Percentiles rank a stretch among this genome's conserved stretches.
These are phyloP conservation scores for Bergia sp. DNA, from an alignment of 92 coral and sea anemone genomes.

Conservation along the genomic window DNA sequence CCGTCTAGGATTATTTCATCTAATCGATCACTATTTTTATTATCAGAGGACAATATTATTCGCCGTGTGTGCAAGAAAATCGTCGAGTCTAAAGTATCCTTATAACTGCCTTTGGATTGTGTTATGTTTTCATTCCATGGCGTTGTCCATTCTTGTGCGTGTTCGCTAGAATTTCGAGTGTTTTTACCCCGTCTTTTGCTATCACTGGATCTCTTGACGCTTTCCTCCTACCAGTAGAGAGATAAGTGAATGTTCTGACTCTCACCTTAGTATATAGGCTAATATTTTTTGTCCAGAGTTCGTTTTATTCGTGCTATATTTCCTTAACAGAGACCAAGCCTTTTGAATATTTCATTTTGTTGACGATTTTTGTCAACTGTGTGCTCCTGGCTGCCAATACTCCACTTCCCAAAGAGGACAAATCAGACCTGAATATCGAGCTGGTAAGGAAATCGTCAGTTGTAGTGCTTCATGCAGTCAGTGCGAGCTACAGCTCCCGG, in stretches of 20 bases:
- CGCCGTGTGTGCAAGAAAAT: slow-evolving; percentile 62
- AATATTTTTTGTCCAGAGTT: slow-evolving; percentile 38
- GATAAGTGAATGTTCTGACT: slow-evolving; percentile 10
- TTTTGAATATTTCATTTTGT: slow-evolving; percentile 93
- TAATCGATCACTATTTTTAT: slow-evolving; percentile 80
- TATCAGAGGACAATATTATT: slow-evolving; percentile 82
- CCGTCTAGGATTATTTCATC: slow-evolving; percentile 59
- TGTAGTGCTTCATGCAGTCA: neutral
- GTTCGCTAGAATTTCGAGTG: slow-evolving; percentile 35
- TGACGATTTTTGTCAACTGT: slow-evolving; percentile 99
- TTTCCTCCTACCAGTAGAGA: neutral
- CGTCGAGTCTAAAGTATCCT: slow-evolving; percentile 47
- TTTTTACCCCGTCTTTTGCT: slow-evolving; percentile 25
- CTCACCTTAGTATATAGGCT: neutral
- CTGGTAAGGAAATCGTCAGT: slow-evolving; percentile 69
- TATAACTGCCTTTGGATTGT: slow-evolving; percentile 25
- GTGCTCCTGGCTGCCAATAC: slow-evolving; percentile 94
- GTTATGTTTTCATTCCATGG: slow-evolving; percentile 45
- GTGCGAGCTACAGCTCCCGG: neutral
- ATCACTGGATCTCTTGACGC: slow-evolving; percentile 22
- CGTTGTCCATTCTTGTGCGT: slow-evolving; percentile 48
- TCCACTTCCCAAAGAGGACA: slow-evolving; percentile 88
- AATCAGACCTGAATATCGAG: slow-evolving; percentile 75
- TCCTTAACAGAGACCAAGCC: slow-evolving; percentile 51
- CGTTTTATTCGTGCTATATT: slow-evolving; percentile 28